Percentiles rank a stretch among this genome's conserved stretches.
phyloP scores from a whole-genome alignment of 2,797 vertebrate species.

The Hozukius guyotensis region DNA sequence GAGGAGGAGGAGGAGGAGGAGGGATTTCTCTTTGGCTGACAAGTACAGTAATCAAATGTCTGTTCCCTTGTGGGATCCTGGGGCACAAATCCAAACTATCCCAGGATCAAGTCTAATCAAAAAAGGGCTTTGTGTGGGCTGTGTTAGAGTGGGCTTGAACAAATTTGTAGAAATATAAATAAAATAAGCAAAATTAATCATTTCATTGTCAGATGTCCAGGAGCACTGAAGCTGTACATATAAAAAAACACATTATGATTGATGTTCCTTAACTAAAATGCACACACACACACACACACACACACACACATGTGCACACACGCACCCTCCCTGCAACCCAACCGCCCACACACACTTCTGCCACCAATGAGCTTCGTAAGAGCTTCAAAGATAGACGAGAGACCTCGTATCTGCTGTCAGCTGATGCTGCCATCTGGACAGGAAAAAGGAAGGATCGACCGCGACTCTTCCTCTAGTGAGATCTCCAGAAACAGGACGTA shows the following conservation, averaged over 20 bases:
- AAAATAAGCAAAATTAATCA: constrained; percentile 6
- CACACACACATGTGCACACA: constrained; percentile 9
- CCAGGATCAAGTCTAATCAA: constrained; percentile 49
- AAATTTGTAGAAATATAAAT: constrained; percentile 9
- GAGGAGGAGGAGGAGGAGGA: neutral
- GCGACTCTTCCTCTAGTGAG: constrained; percentile 47
- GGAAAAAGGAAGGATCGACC: constrained; percentile 71
- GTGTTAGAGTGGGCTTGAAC: constrained; percentile 16
- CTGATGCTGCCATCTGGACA: constrained; percentile 80
- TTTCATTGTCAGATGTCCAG: constrained; percentile 18
- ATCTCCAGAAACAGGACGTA: constrained; percentile 54
- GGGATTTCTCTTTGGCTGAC: constrained; percentile 54
- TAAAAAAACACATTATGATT: neutral
- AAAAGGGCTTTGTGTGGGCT: constrained; percentile 56
- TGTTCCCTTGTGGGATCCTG: constrained; percentile 50
- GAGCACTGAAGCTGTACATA: neutral
- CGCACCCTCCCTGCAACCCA: neutral
- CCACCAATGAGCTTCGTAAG: constrained; percentile 31
- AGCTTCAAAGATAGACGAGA: constrained; percentile 54
- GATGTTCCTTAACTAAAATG: neutral
- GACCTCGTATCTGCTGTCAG: constrained; percentile 61
- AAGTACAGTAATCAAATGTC: constrained; percentile 70
- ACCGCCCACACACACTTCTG: constrained; percentile 46
- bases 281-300: constrained; percentile 13
- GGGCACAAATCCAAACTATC: constrained; percentile 52